Percentiles rank a stretch among this genome's conserved stretches.
phyloP scores from a whole-genome alignment of 2,113 vertebrate genomes.

The Sakesphorus luctuosus region DNA sequence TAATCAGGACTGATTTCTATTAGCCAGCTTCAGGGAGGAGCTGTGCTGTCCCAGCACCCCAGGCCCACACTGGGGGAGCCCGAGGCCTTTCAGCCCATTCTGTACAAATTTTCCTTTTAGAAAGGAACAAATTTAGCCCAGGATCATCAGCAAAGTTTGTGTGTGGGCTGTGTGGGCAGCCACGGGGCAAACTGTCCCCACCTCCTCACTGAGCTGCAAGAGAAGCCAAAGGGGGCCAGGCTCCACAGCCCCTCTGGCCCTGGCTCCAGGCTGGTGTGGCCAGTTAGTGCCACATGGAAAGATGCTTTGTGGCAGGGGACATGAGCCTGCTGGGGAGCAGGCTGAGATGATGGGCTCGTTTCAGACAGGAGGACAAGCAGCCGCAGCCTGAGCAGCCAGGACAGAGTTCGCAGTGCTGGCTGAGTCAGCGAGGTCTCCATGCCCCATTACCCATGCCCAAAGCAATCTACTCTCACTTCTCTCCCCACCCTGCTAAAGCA shows the following conservation, averaged over 20 bases:
- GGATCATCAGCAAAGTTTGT: not conserved
- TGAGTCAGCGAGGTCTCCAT: constrained; percentile 62
- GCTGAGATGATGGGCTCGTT: constrained; percentile 11
- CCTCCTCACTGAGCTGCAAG: not conserved
- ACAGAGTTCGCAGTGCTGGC: not conserved
- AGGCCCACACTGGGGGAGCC: constrained; percentile 73
- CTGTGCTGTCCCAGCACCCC: constrained; percentile 74
- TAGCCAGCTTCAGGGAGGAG: constrained; percentile 82
- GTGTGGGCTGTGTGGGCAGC: not conserved
- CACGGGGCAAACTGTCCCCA: not conserved
- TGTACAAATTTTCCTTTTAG: constrained; percentile 2
- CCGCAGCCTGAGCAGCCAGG: constrained; percentile 25
- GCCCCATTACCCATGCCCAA: constrained; percentile 54
- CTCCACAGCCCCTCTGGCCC: not conserved
- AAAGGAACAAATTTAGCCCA: not conserved
- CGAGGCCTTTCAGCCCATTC: constrained; percentile 61
- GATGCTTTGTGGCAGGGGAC: constrained; percentile 27
- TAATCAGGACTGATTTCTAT: constrained; percentile 88
- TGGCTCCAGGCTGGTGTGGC: not conserved
- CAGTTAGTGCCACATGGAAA: not conserved
- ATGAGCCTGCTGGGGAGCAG: not conserved
- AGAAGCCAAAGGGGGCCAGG: not conserved
- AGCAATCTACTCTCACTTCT: constrained; percentile 29
- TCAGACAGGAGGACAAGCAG: constrained; percentile 11
- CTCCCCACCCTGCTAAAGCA: not conserved